Percentiles rank a stretch among this genome's conserved stretches.
Conservation (phyloP, 2,888 invertebrate genomes). For the Agrilus mali region DNA sequence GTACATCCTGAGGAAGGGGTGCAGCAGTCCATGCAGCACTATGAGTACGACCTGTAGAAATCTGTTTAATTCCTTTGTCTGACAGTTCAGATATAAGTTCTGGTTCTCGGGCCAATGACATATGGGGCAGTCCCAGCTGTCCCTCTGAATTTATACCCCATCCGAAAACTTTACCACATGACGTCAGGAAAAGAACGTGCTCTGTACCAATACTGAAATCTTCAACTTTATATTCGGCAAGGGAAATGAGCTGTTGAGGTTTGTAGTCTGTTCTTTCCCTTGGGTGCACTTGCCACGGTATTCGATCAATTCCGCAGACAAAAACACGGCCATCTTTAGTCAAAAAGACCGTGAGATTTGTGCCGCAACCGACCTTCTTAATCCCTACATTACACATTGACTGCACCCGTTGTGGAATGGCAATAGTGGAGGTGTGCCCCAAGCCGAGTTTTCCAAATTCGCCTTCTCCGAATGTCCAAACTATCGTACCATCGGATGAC, state of each 20-base stretch:
- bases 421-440: constrained; percentile 35
- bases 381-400: constrained; percentile 40
- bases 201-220: constrained; percentile 50
- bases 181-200: constrained; percentile 43
- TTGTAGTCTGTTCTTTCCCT: constrained; percentile 37
- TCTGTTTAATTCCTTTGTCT: constrained; percentile 43
- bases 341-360: constrained; percentile 49
- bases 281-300: constrained; percentile 43
- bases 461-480: constrained; percentile 54
- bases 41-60: constrained; percentile 50
- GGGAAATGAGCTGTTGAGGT: constrained; percentile 38
- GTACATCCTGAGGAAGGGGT: constrained; percentile 36
- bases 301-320: constrained; percentile 47
- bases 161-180: constrained; percentile 43
- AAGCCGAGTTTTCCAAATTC: constrained; percentile 49
- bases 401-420: constrained; percentile 41
- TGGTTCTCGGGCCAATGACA: constrained; percentile 42
- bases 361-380: constrained; percentile 49
- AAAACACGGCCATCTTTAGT: constrained; percentile 44
- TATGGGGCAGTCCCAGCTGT: constrained; percentile 46
- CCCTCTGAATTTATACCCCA: constrained; percentile 54
- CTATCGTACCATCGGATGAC: constrained; percentile 41
- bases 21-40: constrained; percentile 50
- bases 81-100: constrained; percentile 38
- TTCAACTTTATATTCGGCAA: constrained; percentile 38